Evolutionary conservation across 1,140 invertebrate genomes (phyloP), one percentile per base, ranked within the genome.

Genomic region (Ceratosolen fusciceps): DNA sequence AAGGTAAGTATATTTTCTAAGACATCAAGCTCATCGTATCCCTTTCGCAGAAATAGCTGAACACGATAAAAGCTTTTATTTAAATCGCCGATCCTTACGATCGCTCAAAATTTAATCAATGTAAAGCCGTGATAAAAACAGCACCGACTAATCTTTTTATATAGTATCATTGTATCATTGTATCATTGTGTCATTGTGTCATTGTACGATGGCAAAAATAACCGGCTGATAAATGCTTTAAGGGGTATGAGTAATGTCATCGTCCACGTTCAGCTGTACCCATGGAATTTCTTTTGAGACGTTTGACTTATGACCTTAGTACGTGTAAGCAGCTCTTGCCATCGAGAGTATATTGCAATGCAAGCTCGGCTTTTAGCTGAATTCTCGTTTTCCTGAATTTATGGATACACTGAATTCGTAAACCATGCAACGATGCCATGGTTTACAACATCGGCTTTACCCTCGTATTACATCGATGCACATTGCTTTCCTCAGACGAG

Each of bases 301-400:
- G 8, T 62, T 52, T n/a, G 26, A 67, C 12, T 67, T 76, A 67
- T 9, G 47, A 76, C 0, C 24, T 76, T 31, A n/a, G n/a, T n/a
- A 24, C 24, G 4, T 62, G 37, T 49, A 47, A 62, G 24, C 3
- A 62, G 24, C 3, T 62, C 39, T 43, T 12, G 39, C 5, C 39
- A 43, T 43, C 39, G 39, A 12, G 5, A 43, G 5, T 12, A 43
- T 43, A 43, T n/a, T n/a, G n/a, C n/a, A 43, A 43, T 43, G 5
- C 39, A 43, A 43, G 39, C 5, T 43, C 39, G 12, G 39, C 39
- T 12, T 43, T 12, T 7, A 43, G 39, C 12, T 43, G n/a, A n/a
- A 47, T 47, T 47, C 43, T 9, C 43, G 43, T 9, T n/a, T n/a
- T n/a, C 43, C 43, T 47, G 43, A 16, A 47, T 47, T 47, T 47